Base-by-base conservation (phyloP, 2,888 invertebrate genomes). In the Netelia fuscicornis region DNA sequence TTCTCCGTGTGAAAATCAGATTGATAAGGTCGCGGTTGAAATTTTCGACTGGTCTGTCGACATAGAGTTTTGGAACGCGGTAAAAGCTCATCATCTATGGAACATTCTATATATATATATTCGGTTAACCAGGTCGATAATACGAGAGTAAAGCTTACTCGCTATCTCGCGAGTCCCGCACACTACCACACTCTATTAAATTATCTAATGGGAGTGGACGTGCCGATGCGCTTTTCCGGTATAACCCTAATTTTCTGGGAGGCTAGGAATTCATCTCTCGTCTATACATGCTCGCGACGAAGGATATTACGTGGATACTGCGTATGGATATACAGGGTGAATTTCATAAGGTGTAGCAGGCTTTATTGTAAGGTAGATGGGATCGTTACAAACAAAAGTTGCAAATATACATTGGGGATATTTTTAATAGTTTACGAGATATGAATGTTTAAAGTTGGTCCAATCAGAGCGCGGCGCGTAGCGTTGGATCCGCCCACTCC, bases 191-290 rank as follows among this genome's bases (percentile, higher is more conserved):
- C 64, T 81, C 76, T 70, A 81, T 81, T 71, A 71, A 81, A 81
- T 81, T 71, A 70, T 76, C 64, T 76, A 65, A 81, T 81, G 76
- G 64, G 44, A 76, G 70, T 81, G 76, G 76, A 81, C 71, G 71
- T 60, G 76, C 76, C 23, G 48, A 71, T 64, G 74, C 56, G 65
- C 76, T 76, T 81, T 76, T 70, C 54, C 23, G 44, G 62, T 64
- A 75, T 76, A 70, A 30, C 70, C 76, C 76, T 76, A 81, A 81
- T 81, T 81, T 76, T 76, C 76, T 71, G 54, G 54, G 54, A 71
- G 44, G 30, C 76, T 52, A 62, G 60, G 48, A 58, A 81, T 30
- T 44, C 67, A 56, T 5, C 58, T 30, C 37, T 13, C 13, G 13
- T 48, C 10, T 48, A 3, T 65, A 8, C 5, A 54, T 37, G 13